Evolutionary conservation across 2,797 vertebrate genomes (phyloP).

Genomic region (Danio aesculapii): DNA sequence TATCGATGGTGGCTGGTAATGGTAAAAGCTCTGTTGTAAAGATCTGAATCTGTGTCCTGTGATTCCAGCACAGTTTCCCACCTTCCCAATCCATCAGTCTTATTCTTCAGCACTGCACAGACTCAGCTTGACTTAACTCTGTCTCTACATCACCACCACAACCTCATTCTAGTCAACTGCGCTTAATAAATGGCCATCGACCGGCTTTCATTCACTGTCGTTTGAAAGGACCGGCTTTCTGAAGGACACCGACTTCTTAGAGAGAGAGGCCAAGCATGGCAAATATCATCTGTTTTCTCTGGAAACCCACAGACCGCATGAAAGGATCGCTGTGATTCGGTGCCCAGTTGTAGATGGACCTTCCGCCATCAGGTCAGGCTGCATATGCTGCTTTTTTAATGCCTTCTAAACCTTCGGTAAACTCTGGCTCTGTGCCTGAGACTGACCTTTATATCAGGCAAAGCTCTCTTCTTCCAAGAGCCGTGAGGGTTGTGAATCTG

Average conservation of each 20-base stretch:
- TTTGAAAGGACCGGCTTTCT: slow-evolving; percentile 40
- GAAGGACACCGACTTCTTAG: slow-evolving; percentile 38
- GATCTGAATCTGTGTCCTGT: not conserved
- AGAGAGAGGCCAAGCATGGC: slow-evolving; percentile 8
- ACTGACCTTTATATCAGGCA: slow-evolving; percentile 46
- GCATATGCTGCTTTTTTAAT: slow-evolving; percentile 57
- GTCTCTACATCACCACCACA: not conserved
- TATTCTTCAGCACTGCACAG: slow-evolving; percentile 6
- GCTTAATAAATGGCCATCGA: slow-evolving; percentile 57
- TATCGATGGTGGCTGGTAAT: slow-evolving; percentile 10
- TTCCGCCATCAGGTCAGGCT: slow-evolving; percentile 41
- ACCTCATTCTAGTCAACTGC: slow-evolving; percentile 34
- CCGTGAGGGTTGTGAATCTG: slow-evolving; percentile 9
- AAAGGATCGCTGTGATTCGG: slow-evolving; percentile 26
- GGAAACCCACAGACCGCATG: not conserved
- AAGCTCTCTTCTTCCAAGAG: slow-evolving; percentile 31
- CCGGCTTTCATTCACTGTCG: slow-evolving; percentile 17
- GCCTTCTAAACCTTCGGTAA: slow-evolving; percentile 7
- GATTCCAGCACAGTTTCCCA: slow-evolving; percentile 6
- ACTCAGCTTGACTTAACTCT: slow-evolving; percentile 23
- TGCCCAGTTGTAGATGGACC: slow-evolving; percentile 31
- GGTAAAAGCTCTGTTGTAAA: not conserved
- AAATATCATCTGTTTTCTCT: slow-evolving; percentile 35
- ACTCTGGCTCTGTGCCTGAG: slow-evolving; percentile 23
- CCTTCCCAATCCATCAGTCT: slow-evolving; percentile 12